Evolutionary conservation across 2,113 vertebrate genomes (phyloP), one percentile per base, ranked within the genome.

Genomic region (Rhegmatorhina hoffmannsi): DNA sequence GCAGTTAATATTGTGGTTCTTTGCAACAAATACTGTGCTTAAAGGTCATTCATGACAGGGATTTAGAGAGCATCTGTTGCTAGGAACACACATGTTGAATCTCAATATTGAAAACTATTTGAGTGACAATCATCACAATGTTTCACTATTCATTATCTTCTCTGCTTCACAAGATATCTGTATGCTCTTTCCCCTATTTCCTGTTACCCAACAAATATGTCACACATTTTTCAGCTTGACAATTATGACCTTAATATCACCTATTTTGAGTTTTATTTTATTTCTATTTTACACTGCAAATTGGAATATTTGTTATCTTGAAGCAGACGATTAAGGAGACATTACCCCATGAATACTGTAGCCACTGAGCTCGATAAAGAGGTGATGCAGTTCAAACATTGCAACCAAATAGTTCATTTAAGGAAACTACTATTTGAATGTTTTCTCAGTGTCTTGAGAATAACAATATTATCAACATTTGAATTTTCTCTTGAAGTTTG

Each of bases 41-140:
- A 93, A 96, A 96, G 93, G 93, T 95, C 95, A 95, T 49, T 92
- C 13, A 0, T 95, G 83, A 94, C 73, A 83, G 78, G 38, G 85
- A 43, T 55, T 95, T 80, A 70, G 92, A 91, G 79, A 95, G 68
- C 82, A 92, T 95, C 87, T 95, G 92, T 93, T 95, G 87, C 93
- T 84, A 90, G 93, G 89, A 95, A 59, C 46, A 73, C 84, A 91
- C 63, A 86, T 64, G 44, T 87, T 92, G 92, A 93, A 95, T 85
- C 75, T 94, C 87, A 93, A 90, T 95, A 96, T 16, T 73, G 67
- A 84, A 88, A 93, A 86, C 55, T 94, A 28, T 83, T 74, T 94
- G 83, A 95, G 90, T 93, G 92, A 95, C 95, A 92, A 88, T 95
- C 84, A 83, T 76, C 55, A 74, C 76, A 44, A 23, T 58, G 43